Evolutionary conservation across 2,113 vertebrate genomes (phyloP).

Genomic region (Columba janthina): DNA sequence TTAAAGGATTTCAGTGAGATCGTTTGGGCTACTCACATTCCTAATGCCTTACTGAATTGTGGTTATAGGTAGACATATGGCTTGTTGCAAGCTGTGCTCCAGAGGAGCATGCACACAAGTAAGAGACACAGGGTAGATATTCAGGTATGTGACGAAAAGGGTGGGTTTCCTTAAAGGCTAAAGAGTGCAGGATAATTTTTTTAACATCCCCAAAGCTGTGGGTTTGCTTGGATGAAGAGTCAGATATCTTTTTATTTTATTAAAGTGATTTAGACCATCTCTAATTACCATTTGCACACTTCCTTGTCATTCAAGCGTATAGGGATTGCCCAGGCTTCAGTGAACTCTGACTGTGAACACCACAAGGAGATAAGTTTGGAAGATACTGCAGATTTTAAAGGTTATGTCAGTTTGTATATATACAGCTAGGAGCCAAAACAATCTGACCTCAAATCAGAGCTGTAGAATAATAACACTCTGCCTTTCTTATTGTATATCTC

Average conservation of each 20-base stretch:
- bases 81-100: background rate
- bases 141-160: background rate
- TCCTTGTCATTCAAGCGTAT: background rate
- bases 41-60: background rate
- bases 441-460: slow-evolving; percentile 24
- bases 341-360: background rate
- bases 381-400: slow-evolving; percentile 56
- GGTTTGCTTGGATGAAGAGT: background rate
- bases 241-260: background rate
- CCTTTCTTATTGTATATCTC: background rate
- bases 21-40: background rate
- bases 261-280: background rate
- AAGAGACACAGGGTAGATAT: background rate
- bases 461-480: background rate
- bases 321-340: slow-evolving; percentile 16
- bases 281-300: background rate
- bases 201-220: background rate
- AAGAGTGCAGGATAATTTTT: background rate
- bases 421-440: background rate
- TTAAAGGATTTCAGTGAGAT: background rate
- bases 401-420: slow-evolving; percentile 45
- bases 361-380: background rate
- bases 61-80: background rate
- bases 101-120: background rate
- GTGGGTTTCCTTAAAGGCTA: background rate